These are phyloP conservation scores for Dasyornis broadbenti DNA, from an alignment of 2,113 vertebrate genomes.

Conservation along the genomic window DNA sequence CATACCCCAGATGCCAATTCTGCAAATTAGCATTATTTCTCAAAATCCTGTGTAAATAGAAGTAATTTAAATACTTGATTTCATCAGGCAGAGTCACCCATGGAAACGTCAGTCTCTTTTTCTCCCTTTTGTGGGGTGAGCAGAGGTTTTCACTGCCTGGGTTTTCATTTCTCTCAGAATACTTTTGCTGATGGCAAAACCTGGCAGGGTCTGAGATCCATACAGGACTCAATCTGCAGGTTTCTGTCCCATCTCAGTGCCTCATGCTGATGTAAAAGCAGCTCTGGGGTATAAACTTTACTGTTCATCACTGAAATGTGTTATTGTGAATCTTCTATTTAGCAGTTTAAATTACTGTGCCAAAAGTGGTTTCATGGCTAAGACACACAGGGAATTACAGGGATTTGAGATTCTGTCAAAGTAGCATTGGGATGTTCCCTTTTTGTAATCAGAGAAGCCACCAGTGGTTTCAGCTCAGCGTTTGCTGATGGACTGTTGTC, in stretches of 20 bases:
- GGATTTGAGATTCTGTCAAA: not conserved
- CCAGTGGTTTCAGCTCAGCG: not conserved
- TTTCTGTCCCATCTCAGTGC: not conserved
- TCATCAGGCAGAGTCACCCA: slow-evolving; percentile 10
- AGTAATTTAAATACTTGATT: slow-evolving; percentile 62
- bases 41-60: slow-evolving; percentile 68
- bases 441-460: not conserved
- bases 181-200: slow-evolving; percentile 1
- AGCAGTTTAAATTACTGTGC: not conserved
- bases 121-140: slow-evolving; percentile 22
- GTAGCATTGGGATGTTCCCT: not conserved
- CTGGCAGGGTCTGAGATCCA: not conserved
- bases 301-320: not conserved
- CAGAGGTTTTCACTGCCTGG: slow-evolving; percentile 32
- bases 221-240: slow-evolving; percentile 15
- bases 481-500: not conserved
- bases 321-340: not conserved
- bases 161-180: slow-evolving; percentile 48
- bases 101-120: slow-evolving; percentile 40
- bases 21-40: slow-evolving; percentile 70
- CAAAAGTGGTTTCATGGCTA: not conserved
- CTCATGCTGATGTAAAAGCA: not conserved
- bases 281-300: not conserved
- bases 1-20: slow-evolving; percentile 58
- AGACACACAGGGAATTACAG: not conserved